These are phyloP conservation scores for Scaptomyza montana DNA, from an alignment of 1,140 invertebrate genomes.

Conservation along the genomic window DNA sequence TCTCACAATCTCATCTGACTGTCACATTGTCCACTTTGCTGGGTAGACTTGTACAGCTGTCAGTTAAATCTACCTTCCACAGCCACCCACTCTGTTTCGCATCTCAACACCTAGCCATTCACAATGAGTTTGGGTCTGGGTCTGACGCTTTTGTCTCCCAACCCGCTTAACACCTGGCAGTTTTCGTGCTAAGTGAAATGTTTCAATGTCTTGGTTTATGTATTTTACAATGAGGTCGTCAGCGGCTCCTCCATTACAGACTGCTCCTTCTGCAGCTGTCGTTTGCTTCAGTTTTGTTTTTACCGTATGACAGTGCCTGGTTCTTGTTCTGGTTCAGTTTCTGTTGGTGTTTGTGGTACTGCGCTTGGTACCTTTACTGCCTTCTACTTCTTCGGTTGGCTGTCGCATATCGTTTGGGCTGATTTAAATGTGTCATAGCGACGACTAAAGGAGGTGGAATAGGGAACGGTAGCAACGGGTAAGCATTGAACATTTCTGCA, in stretches of 20 bases:
- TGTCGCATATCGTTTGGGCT: constrained; percentile 80
- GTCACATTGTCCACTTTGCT: constrained; percentile 67
- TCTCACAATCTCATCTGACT: constrained; percentile 18
- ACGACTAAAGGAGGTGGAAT: constrained; percentile 43
- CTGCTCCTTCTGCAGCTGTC: constrained; percentile 32
- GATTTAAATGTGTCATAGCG: constrained; percentile 82
- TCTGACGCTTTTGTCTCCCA: neutral
- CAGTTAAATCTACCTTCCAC: constrained; percentile 19
- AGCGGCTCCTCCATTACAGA: constrained; percentile 44
- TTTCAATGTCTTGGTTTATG: constrained; percentile 78
- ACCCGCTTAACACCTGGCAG: constrained; percentile 61
- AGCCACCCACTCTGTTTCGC: constrained; percentile 5
- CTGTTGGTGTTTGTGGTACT: constrained; percentile 9
- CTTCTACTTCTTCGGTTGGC: constrained; percentile 5
- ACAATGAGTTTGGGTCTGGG: neutral
- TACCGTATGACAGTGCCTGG: constrained; percentile 23
- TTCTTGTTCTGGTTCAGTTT: neutral
- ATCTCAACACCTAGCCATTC: constrained; percentile 18
- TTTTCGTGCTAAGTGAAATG: constrained; percentile 72
- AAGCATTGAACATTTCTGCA: constrained; percentile 47
- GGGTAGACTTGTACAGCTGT: constrained; percentile 55
- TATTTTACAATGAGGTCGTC: constrained; percentile 79
- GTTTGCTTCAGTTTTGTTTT: constrained; percentile 12
- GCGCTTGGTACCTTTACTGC: constrained; percentile 28
- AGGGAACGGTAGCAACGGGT: neutral